These are phyloP conservation scores for Sciurus vulgaris DNA, from an alignment of 2,797 vertebrate species.

Conservation along the genomic window DNA sequence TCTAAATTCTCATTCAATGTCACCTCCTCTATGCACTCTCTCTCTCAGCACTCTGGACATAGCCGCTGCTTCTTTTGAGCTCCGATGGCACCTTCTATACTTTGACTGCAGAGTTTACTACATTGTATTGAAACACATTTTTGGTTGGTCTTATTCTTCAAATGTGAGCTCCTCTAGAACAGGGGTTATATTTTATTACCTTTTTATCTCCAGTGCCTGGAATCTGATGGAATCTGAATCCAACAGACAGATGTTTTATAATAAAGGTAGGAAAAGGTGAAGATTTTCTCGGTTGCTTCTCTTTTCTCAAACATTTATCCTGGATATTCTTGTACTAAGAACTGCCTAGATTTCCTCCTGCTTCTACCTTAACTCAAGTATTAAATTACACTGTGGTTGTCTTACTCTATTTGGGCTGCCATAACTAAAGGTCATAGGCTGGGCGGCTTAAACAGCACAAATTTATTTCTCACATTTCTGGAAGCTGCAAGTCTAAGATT, in stretches of 20 bases:
- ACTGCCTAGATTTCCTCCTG: not conserved
- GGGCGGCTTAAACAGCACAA: not conserved
- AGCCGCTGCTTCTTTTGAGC: not conserved
- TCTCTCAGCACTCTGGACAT: not conserved
- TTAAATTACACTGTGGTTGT: not conserved
- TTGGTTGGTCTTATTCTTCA: not conserved
- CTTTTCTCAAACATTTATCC: not conserved
- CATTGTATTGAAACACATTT: not conserved
- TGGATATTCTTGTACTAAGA: not conserved
- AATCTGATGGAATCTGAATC: not conserved
- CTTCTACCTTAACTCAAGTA: not conserved
- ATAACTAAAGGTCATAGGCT: not conserved
- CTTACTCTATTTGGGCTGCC: not conserved
- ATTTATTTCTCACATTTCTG: not conserved
- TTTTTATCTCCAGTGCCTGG: not conserved
- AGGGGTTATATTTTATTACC: not conserved
- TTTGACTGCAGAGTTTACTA: not conserved
- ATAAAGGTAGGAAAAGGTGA: not conserved
- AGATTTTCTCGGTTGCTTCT: not conserved
- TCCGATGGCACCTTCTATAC: not conserved
- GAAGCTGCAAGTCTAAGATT: not conserved
- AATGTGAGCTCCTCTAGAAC: not conserved
- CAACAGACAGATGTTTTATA: not conserved
- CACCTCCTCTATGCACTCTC: not conserved
- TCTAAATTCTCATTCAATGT: not conserved